These are phyloP conservation scores for Hippocampus kuda DNA, from an alignment of 2,797 vertebrate species.

Conservation along the genomic window DNA sequence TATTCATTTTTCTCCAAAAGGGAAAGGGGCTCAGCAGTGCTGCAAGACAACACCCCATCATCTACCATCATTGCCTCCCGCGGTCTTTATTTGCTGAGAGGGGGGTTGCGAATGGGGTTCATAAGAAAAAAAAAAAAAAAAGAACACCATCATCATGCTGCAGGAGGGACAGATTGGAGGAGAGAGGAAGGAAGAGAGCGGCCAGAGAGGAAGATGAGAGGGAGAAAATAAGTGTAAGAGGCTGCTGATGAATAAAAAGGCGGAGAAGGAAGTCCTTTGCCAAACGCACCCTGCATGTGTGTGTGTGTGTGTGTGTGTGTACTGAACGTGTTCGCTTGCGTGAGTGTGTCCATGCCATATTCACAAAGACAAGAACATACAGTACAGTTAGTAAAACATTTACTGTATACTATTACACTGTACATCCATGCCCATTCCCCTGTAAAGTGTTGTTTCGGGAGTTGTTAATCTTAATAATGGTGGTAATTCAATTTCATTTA, in stretches of 20 bases:
- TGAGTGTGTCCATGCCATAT: not conserved
- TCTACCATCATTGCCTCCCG: slow-evolving; percentile 20
- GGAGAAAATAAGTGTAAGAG: slow-evolving; percentile 6
- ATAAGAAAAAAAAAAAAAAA: slow-evolving; percentile 1
- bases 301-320: not conserved
- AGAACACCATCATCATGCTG: slow-evolving; percentile 18
- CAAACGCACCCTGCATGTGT: not conserved
- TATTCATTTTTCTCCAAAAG: slow-evolving; percentile 9
- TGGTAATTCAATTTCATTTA: not conserved
- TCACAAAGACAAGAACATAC: not conserved
- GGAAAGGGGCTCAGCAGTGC: slow-evolving; percentile 9
- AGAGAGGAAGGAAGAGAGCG: slow-evolving; percentile 11
- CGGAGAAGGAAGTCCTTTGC: slow-evolving; percentile 6
- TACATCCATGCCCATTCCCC: not conserved
- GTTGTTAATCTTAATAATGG: not conserved
- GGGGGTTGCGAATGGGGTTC: not conserved
- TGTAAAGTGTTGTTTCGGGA: not conserved
- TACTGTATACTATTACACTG: not conserved
- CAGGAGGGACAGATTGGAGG: slow-evolving; percentile 16
- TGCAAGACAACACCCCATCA: not conserved
- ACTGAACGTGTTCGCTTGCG: not conserved
- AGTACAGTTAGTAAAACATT: not conserved
- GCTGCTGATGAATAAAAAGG: slow-evolving; percentile 10
- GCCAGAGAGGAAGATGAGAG: slow-evolving; percentile 10
- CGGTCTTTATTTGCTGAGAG: slow-evolving; percentile 16